Evolutionary conservation across 92 coral and sea anemone species (phyloP).

Genomic region (Palythoa caribaeorum): DNA sequence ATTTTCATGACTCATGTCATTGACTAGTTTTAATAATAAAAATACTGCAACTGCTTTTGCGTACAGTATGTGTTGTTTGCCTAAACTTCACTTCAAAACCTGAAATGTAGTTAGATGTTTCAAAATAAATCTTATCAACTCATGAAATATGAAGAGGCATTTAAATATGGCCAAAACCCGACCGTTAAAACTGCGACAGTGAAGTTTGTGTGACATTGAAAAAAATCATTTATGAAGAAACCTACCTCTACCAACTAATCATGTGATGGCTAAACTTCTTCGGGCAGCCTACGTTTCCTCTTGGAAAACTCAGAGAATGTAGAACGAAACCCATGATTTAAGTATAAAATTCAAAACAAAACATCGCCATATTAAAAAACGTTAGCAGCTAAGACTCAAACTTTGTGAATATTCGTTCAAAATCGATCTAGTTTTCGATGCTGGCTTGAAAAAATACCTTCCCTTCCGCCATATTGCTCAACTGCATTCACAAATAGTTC

Average conservation of each 20-base stretch:
- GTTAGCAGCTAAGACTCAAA: background rate
- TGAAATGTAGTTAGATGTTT: constrained; percentile 1
- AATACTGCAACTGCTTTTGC: constrained; percentile 11
- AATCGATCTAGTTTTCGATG: constrained; percentile 1
- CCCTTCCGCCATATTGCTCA: constrained; percentile 1
- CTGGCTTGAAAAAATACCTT: background rate
- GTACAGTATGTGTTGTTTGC: background rate
- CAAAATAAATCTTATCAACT: constrained; percentile 3
- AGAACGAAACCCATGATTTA: background rate
- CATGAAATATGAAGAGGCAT: background rate
- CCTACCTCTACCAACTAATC: background rate
- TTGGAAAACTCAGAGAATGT: constrained; percentile 8
- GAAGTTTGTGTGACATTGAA: background rate
- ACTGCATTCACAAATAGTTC: background rate
- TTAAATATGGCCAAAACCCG: background rate
- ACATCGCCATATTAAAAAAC: background rate
- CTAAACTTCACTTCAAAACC: background rate
- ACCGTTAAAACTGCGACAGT: background rate
- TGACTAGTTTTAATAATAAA: background rate
- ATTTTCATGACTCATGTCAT: background rate
- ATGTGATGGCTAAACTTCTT: background rate
- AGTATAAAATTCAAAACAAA: constrained; percentile 1
- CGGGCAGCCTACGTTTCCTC: background rate
- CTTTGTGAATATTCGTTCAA: background rate
- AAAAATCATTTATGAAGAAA: constrained; percentile 5